These are phyloP conservation scores for Drosophila tropicalis DNA, from an alignment of 1,140 invertebrate genomes.

Conservation along the genomic window DNA sequence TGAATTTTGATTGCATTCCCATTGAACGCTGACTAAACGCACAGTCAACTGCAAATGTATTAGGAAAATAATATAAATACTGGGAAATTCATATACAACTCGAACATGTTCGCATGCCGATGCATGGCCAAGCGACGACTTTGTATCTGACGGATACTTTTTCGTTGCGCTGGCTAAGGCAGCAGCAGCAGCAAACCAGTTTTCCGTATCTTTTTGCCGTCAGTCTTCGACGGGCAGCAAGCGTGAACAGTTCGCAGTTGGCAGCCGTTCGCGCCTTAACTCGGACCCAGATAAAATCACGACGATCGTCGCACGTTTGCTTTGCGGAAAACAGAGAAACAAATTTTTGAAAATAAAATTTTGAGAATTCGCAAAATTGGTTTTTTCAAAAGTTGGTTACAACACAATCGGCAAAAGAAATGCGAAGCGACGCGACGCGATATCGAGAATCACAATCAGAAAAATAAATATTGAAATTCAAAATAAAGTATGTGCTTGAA, in stretches of 20 bases:
- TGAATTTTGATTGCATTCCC: conserved; percentile 7
- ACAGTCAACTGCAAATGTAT: conserved; percentile 16
- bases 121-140: conserved; percentile 30
- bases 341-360: conserved; percentile 73
- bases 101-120: conserved; percentile 54
- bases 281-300: not conserved
- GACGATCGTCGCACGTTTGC: conserved; percentile 60
- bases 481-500: conserved; percentile 59
- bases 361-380: conserved; percentile 66
- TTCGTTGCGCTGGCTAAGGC: conserved; percentile 15
- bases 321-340: conserved; percentile 25
- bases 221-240: conserved; percentile 68
- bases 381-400: conserved; percentile 57
- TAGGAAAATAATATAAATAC: conserved; percentile 35
- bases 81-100: conserved; percentile 33
- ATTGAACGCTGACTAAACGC: not conserved
- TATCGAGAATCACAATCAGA: conserved; percentile 21
- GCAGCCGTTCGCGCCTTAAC: not conserved
- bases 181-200: conserved; percentile 29
- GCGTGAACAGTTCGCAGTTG: conserved; percentile 54
- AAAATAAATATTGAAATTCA: conserved; percentile 21
- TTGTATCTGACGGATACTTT: conserved; percentile 17
- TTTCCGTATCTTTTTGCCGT: conserved; percentile 20
- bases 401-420: conserved; percentile 50
- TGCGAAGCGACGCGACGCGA: conserved; percentile 65